These are phyloP conservation scores for Heliothis peltigera DNA, from an alignment of 2,888 invertebrate species.

Conservation along the genomic window DNA sequence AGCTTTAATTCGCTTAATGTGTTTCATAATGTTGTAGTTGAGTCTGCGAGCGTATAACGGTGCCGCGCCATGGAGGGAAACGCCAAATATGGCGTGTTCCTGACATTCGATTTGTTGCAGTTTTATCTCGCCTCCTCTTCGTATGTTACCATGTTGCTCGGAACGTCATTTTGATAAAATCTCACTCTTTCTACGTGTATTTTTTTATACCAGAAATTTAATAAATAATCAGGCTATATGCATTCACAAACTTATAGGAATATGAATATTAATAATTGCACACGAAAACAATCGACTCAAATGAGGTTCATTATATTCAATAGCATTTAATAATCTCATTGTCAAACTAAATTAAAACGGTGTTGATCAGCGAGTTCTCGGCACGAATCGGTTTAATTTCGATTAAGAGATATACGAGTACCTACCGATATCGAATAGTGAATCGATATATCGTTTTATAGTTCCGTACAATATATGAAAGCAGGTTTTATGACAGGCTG, in stretches of 20 bases:
- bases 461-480: conserved; percentile 40
- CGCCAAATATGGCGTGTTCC: conserved; percentile 79
- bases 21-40: conserved; percentile 53
- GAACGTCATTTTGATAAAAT: conserved; percentile 53
- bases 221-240: conserved; percentile 4
- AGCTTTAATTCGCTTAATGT: conserved; percentile 46
- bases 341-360: conserved; percentile 63
- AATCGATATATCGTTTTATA: conserved; percentile 50
- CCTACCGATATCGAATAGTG: conserved; percentile 53
- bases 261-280: conserved; percentile 28
- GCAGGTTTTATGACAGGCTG: conserved; percentile 54
- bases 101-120: conserved; percentile 85
- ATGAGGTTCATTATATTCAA: conserved; percentile 50
- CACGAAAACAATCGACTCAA: conserved; percentile 48
- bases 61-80: conserved; percentile 66
- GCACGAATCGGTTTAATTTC: conserved; percentile 54
- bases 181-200: conserved; percentile 28
- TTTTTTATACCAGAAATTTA: too few species aligned
- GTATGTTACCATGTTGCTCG: conserved; percentile 38
- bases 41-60: conserved; percentile 77
- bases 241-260: conserved; percentile 5
- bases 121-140: conserved; percentile 72
- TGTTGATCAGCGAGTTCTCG: conserved; percentile 54
- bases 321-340: conserved; percentile 57
- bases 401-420: conserved; percentile 53